Conservation (phyloP, 2,113 vertebrate species). For the Eonycteris spelaea region DNA sequence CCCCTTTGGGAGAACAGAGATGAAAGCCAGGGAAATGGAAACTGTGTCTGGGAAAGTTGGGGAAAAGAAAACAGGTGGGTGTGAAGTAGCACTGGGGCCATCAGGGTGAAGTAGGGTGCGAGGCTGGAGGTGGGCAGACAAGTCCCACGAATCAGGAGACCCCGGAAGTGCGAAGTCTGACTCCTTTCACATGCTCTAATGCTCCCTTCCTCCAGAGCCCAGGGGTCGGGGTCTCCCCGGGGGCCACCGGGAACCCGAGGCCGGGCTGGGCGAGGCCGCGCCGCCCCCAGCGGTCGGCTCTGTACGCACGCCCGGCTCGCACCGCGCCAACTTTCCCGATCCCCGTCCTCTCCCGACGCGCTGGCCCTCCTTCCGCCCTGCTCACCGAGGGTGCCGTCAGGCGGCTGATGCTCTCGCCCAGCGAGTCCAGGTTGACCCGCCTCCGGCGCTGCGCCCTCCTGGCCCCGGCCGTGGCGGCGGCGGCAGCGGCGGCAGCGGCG, state of each 20-base stretch:
- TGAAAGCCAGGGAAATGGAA: background rate
- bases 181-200: rapidly evolving
- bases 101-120: background rate
- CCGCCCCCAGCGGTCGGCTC: constrained; percentile 52
- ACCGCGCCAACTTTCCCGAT: constrained; percentile 42
- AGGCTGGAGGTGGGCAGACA: background rate
- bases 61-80: constrained; percentile 59
- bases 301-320: background rate
- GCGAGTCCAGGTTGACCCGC: constrained; percentile 95
- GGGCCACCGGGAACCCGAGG: background rate
- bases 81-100: background rate
- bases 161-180: rapidly evolving
- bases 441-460: constrained; percentile 88
- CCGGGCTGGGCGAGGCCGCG: background rate
- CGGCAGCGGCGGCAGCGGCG: background rate
- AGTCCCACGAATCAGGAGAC: background rate
- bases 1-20: background rate
- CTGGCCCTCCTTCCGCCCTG: background rate
- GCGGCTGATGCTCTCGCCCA: constrained; percentile 94
- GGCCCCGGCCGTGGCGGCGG: constrained; percentile 74
- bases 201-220: background rate
- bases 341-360: background rate
- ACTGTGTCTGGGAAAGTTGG: constrained; percentile 49
- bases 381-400: constrained; percentile 96
- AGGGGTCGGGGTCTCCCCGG: background rate